Conservation (phyloP, 2,113 vertebrate species). For the Peromyscus maniculatus region DNA sequence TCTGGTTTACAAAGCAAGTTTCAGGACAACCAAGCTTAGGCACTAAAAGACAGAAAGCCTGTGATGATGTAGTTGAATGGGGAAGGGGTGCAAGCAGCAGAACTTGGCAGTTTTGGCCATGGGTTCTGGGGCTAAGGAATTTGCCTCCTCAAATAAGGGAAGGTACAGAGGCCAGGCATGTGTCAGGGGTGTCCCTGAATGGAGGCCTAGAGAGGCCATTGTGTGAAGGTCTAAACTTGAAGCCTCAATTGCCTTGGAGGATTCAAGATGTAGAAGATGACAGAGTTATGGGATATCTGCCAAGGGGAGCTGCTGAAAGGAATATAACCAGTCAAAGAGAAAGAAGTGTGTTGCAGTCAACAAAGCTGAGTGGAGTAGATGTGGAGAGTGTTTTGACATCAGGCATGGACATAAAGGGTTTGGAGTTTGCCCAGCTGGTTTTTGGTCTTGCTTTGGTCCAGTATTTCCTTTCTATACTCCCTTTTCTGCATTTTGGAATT, state of each 20-base stretch:
- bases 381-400: background rate
- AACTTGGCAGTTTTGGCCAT: background rate
- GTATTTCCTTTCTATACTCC: background rate
- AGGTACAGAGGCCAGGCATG: background rate
- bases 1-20: background rate
- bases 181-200: background rate
- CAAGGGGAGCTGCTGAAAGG: background rate
- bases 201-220: background rate
- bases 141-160: background rate
- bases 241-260: background rate
- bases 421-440: background rate
- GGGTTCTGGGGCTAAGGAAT: background rate
- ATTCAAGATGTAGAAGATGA: background rate
- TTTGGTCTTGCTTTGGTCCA: background rate
- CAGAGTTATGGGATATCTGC: background rate
- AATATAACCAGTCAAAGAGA: background rate
- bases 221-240: background rate
- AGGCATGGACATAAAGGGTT: background rate
- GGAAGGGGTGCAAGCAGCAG: background rate
- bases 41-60: background rate
- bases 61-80: background rate
- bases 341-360: background rate
- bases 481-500: background rate
- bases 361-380: background rate
- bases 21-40: background rate